phyloP scores from a whole-genome alignment of 2,797 vertebrate genomes.

The Staurois parvus region DNA sequence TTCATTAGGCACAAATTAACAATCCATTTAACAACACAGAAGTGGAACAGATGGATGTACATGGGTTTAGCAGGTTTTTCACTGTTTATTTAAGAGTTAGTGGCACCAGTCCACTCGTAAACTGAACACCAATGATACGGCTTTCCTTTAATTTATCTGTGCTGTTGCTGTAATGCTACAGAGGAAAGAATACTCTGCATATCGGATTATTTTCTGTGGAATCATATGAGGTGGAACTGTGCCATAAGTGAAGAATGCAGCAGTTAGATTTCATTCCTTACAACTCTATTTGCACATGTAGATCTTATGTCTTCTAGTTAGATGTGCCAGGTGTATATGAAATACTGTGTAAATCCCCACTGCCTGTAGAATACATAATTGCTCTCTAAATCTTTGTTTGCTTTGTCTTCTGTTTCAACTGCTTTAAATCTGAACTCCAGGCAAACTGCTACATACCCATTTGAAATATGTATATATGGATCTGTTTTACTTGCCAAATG shows the following conservation, averaged over 20 bases:
- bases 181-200: slow-evolving; percentile 30
- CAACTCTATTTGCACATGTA: slow-evolving; percentile 17
- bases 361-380: not conserved
- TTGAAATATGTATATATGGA: too few species aligned
- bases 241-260: slow-evolving; percentile 13
- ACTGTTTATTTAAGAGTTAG: slow-evolving; percentile 45
- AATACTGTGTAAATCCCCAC: not conserved
- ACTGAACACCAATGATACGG: slow-evolving; percentile 29
- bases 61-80: slow-evolving; percentile 25
- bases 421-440: too few species aligned
- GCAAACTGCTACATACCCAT: too few species aligned
- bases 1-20: slow-evolving; percentile 48
- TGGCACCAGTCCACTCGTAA: slow-evolving; percentile 33
- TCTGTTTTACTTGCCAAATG: too few species aligned
- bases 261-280: slow-evolving; percentile 19
- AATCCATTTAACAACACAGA: slow-evolving; percentile 42
- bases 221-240: slow-evolving; percentile 26
- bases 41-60: slow-evolving; percentile 41
- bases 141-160: not conserved
- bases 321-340: not conserved
- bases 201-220: not conserved
- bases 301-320: not conserved
- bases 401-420: not conserved
- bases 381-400: not conserved
- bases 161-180: not conserved